Evolutionary conservation across 1,140 invertebrate species (phyloP).

Genomic region (Venustaconcha ellipsiformis): DNA sequence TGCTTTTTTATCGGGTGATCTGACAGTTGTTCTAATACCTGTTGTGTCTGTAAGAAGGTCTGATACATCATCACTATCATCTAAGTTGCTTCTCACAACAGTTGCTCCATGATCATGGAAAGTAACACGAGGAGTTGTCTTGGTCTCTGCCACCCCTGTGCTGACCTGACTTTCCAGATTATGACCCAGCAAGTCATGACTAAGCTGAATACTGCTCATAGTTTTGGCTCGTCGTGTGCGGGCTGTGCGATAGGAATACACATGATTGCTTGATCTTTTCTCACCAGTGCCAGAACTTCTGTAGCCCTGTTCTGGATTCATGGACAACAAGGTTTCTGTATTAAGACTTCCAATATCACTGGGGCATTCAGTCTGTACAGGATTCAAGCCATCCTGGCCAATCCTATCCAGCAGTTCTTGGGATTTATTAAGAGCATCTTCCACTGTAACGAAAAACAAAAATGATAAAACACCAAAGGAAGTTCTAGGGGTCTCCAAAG

Average conservation of each 20-base stretch:
- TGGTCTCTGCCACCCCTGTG: not conserved
- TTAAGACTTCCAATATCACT: constrained; percentile 26
- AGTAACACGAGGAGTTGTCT: constrained; percentile 10
- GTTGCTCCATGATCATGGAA: constrained; percentile 18
- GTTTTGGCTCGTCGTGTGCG: constrained; percentile 26
- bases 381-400: constrained; percentile 9
- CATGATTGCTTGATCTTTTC: constrained; percentile 16
- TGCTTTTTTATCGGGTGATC: constrained; percentile 20
- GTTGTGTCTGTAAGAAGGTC: constrained; percentile 18
- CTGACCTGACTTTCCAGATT: constrained; percentile 8
- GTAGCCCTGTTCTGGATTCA: constrained; percentile 19
- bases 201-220: constrained; percentile 30
- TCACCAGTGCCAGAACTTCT: not conserved
- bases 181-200: constrained; percentile 29
- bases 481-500: not conserved
- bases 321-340: constrained; percentile 24
- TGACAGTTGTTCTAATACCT: constrained; percentile 4
- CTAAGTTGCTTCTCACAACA: not conserved
- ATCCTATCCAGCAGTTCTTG: constrained; percentile 22
- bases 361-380: constrained; percentile 9
- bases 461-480: not conserved
- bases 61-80: constrained; percentile 22
- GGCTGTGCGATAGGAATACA: constrained; percentile 23
- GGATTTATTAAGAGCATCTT: constrained; percentile 28
- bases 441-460: constrained; percentile 11